Evolutionary conservation across 2,113 vertebrate species (phyloP), one percentile per base, ranked within the genome.

Genomic region (Tragelaphus imberbis): DNA sequence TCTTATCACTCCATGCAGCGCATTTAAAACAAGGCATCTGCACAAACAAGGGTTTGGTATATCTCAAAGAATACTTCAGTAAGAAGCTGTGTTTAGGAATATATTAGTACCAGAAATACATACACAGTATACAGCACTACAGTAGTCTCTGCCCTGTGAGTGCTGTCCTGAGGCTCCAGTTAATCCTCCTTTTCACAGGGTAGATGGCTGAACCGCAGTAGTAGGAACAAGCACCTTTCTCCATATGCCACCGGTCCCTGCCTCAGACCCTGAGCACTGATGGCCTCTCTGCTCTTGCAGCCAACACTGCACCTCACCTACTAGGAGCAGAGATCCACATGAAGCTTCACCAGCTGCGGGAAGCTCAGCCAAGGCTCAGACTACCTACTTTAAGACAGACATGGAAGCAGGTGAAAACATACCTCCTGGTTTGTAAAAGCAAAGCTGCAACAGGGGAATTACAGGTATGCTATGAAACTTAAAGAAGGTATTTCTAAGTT

Each of bases 401-500:
- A 92, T 3, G 6, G 36, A 95, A 90, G 13, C 17, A 81, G 93
- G 94, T 11, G 51, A 94, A 82, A 93, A 40, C 14, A 6, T 1
- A 75, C 7, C 2, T 49, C 25, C 56, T 58, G 17, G 27, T 28
- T 47, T 81, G 11, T 79, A 61, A 91, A 88, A 77, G 63, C 2
- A 86, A 82, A 88, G 65, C 33, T 63, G 14, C 21, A 84, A 28
- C 4, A 49, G 44, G 28, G 25, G 63, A 84, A 95, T 61, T 88
- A 91, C 0, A 91, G 77, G 56, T 25, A 75, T 0, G 3, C 36
- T 33, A 47, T 7, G 44, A 77, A 51, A 90, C 33, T 8, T 75
- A 27, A 65, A 96, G 16, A 71, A 79, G 27, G 63, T 49, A 96
- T 13, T 92, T 92, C 53, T n/a, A 58, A 90, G 51, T 58, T 59